These are phyloP conservation scores for Atrina japonica DNA, from an alignment of 2,888 invertebrate species.

Conservation along the genomic window DNA sequence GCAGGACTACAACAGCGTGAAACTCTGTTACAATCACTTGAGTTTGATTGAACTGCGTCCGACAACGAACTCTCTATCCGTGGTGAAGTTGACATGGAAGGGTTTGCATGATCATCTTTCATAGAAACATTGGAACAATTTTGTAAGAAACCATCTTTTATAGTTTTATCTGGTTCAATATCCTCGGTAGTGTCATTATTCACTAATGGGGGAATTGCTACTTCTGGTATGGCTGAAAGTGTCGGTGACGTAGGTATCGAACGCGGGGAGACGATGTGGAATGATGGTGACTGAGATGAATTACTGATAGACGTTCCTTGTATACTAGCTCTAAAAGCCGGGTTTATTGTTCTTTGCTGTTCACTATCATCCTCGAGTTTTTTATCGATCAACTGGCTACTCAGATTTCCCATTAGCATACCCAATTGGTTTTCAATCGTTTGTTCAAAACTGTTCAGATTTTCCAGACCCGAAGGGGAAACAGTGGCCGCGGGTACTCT, in stretches of 20 bases:
- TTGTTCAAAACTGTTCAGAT: not conserved
- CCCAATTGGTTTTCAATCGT: not conserved
- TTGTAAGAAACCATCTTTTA: not conserved
- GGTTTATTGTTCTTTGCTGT: too few species aligned
- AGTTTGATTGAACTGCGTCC: conserved; percentile 7
- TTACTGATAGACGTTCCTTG: too few species aligned
- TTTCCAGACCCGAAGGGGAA: not conserved
- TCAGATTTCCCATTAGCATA: not conserved
- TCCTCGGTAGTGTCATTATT: not conserved
- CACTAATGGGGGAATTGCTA: not conserved
- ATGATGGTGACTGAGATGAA: too few species aligned
- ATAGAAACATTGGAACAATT: not conserved
- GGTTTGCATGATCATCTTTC: not conserved
- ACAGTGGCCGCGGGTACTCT: not conserved
- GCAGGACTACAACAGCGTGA: conserved; percentile 3
- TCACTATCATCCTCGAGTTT: too few species aligned
- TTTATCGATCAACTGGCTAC: not conserved
- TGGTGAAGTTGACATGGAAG: not conserved
- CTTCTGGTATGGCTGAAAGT: conserved; percentile 20
- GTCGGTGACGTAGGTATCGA: conserved; percentile 2
- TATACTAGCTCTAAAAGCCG: too few species aligned
- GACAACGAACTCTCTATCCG: conserved; percentile 2
- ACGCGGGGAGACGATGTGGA: conserved; percentile 1
- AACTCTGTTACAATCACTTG: not conserved
- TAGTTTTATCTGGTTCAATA: not conserved